Evolutionary conservation across 1,140 invertebrate genomes (phyloP).

Genomic region (Eriocheir sinensis): DNA sequence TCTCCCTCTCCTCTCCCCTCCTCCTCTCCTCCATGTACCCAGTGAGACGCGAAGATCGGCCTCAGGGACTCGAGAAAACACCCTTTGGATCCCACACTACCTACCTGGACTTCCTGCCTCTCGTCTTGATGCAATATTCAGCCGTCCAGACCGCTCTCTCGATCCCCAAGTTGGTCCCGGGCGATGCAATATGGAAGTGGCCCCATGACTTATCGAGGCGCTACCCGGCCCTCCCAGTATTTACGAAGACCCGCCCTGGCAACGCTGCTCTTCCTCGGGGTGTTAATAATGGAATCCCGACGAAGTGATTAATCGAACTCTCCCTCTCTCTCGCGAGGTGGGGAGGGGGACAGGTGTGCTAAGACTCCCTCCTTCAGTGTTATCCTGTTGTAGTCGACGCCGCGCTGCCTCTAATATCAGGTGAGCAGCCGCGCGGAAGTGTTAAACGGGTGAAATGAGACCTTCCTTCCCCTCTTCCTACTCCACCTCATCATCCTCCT

Average conservation of each 20-base stretch:
- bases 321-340: background rate
- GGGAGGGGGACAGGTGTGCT: background rate
- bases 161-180: background rate
- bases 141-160: background rate
- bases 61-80: background rate
- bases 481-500: background rate
- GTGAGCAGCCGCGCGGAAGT: background rate
- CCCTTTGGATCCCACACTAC: background rate
- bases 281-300: background rate
- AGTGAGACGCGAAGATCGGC: background rate
- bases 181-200: background rate
- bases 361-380: background rate
- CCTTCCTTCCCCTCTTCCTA: background rate
- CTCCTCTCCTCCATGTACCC: background rate
- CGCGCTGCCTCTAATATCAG: background rate
- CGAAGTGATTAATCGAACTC: background rate
- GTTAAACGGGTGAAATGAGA: background rate
- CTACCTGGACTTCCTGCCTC: background rate
- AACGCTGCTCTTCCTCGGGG: background rate
- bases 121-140: slow-evolving; percentile 10
- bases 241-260: background rate
- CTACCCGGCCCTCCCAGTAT: background rate
- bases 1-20: background rate
- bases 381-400: background rate
- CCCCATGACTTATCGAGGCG: background rate